Base-by-base conservation (phyloP, 1,140 invertebrate genomes). In the Drosophila orosa region DNA sequence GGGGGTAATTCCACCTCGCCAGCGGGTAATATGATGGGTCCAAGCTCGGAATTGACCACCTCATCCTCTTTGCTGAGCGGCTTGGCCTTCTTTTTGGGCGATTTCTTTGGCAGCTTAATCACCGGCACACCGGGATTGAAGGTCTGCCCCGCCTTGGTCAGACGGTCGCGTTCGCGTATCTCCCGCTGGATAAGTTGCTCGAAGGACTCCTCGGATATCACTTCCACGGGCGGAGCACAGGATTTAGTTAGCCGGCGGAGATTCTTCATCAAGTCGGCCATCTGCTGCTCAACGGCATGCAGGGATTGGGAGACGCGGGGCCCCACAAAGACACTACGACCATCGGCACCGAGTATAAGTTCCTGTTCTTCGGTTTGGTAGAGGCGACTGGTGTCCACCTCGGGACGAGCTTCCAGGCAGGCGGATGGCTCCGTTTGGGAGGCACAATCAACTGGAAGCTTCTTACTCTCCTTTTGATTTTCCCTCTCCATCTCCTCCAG, bases 191-290 rank as follows among this genome's bases (percentile, higher is more conserved):
- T 7, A 3, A 87, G 42, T 4, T 69, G 24, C 17, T 89, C 56
- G 19, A 87, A 60, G 0, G 55, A 27, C 1, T 39, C 1, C 13
- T 52, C 39, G 8, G 62, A 45, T 13, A 87, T 62, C 3, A 87
- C 45, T 39, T 87, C 83, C 5, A 80, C 60, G 8, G 83, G 83
- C 15, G 83, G 83, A 1, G 60, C 71, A 56, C 83, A 83, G 12
- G 80, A 66, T 10, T 48, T 54, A 22, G 75, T 57, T 3, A 86
- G 62, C 8, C 19, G 24, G 17, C 35, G 33, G 17, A 86, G 60
- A 5, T 62, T 31, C 2, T 33, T 47, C 56, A 87, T 68, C 19
- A 86, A 12, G 12, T 65, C 42, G 0, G n/a, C 12, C 42, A 87
- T 42, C n/a, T 73, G 66, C 33, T 56, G 45, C 12, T 76, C 65